Evolutionary conservation across 2,888 invertebrate genomes (phyloP).

Genomic region (Dynastes grantii): DNA sequence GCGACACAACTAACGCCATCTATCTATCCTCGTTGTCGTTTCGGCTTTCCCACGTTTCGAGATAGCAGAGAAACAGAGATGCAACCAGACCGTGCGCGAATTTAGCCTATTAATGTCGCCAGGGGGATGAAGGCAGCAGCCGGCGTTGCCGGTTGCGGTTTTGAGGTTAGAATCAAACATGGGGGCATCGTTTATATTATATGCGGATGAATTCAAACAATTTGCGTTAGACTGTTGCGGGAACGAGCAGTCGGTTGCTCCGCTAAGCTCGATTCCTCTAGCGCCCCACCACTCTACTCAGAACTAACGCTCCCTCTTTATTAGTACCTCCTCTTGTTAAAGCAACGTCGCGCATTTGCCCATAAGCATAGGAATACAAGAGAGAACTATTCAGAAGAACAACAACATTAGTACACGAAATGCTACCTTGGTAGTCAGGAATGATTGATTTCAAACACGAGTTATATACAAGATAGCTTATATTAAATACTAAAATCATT

Average conservation of each 20-base stretch:
- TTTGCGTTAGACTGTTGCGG: constrained; percentile 47
- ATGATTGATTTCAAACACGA: no score
- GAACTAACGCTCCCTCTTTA: no score
- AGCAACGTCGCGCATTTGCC: no score
- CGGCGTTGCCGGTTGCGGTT: constrained; percentile 40
- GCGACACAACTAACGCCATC: background rate
- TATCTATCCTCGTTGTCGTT: background rate
- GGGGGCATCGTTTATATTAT: constrained; percentile 53
- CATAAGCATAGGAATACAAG: no score
- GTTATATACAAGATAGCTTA: no score
- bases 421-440: no score
- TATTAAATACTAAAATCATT: no score
- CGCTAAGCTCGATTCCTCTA: constrained; percentile 7
- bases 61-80: background rate
- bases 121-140: constrained; percentile 28
- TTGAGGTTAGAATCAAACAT: constrained; percentile 55
- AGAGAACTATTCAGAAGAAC: no score
- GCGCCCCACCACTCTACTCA: no score
- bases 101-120: constrained; percentile 39
- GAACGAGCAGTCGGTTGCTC: background rate
- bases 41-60: background rate
- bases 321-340: no score
- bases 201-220: constrained; percentile 56
- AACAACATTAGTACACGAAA: no score
- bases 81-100: constrained; percentile 26